Percentiles rank a stretch among this genome's conserved stretches.
These are phyloP conservation scores for Syngnathus rostellatus DNA, from an alignment of 2,797 vertebrate species.

Conservation along the genomic window DNA sequence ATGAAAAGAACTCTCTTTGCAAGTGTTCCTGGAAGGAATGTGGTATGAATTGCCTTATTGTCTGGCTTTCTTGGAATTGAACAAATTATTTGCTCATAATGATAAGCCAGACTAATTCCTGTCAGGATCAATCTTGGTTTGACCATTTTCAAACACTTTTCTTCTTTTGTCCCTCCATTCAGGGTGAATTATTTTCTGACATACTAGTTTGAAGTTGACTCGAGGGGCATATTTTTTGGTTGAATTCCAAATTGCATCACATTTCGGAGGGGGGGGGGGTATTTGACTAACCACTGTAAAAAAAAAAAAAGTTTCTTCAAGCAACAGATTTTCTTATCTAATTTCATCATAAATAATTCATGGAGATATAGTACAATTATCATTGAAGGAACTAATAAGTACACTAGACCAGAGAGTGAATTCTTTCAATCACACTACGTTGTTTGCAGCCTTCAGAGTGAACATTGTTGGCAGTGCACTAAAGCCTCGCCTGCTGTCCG, in stretches of 20 bases:
- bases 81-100: neutral
- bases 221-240: neutral
- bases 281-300: neutral
- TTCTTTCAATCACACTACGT: neutral
- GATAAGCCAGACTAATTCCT: neutral
- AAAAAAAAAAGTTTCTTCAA: neutral
- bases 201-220: neutral
- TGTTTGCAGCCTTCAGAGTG: slow-evolving; percentile 9
- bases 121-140: neutral
- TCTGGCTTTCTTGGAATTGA: neutral
- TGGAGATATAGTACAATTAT: neutral
- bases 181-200: neutral
- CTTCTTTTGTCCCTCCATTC: neutral
- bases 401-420: neutral
- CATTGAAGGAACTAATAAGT: neutral
- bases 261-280: no score
- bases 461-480: slow-evolving; percentile 64
- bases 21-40: neutral
- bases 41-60: neutral
- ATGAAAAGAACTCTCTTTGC: neutral
- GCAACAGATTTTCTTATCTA: neutral
- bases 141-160: neutral
- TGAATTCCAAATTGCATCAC: no score
- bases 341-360: no score
- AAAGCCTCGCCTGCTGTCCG: slow-evolving; percentile 69